Evolutionary conservation across 35 echinoderm and acorn worm genomes (phyloP).

Genomic region (Strongylocentrotus purpuratus): DNA sequence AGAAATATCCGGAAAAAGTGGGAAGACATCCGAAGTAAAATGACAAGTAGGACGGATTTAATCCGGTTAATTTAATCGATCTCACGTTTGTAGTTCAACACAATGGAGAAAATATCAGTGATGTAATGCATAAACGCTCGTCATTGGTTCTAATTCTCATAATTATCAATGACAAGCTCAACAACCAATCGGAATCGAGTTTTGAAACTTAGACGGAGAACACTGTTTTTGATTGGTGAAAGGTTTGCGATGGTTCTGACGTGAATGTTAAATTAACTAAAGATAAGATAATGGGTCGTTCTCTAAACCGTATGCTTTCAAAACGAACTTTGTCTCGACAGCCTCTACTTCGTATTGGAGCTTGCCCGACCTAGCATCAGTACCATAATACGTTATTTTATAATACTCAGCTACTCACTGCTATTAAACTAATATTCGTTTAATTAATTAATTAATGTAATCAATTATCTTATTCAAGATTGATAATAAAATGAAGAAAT

Average conservation of each 20-base stretch:
- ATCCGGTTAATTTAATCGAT: neutral
- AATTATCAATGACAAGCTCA: neutral
- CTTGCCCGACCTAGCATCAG: neutral
- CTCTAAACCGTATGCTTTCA: neutral
- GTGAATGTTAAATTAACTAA: neutral
- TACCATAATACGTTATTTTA: neutral
- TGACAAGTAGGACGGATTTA: neutral
- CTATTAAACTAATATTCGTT: too few relatives aligned
- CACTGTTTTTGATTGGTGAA: neutral
- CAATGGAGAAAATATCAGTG: neutral
- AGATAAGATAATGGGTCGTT: neutral
- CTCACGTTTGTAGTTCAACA: neutral
- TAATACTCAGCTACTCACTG: too few relatives aligned
- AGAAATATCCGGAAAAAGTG: slow-evolving; percentile 22
- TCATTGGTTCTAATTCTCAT: neutral
- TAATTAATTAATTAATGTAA: too few relatives aligned
- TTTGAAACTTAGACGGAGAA: neutral
- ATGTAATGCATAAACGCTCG: too few relatives aligned
- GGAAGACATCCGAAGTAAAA: neutral
- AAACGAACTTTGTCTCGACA: neutral
- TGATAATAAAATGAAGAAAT: neutral
- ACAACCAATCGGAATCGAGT: neutral
- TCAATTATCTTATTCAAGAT: neutral
- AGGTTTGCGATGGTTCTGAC: neutral
- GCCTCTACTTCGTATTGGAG: neutral